A percentile compares a stretch with the other conserved stretches of the same genome.
Conservation (phyloP, 2,113 vertebrate genomes). For the Grus americana region DNA sequence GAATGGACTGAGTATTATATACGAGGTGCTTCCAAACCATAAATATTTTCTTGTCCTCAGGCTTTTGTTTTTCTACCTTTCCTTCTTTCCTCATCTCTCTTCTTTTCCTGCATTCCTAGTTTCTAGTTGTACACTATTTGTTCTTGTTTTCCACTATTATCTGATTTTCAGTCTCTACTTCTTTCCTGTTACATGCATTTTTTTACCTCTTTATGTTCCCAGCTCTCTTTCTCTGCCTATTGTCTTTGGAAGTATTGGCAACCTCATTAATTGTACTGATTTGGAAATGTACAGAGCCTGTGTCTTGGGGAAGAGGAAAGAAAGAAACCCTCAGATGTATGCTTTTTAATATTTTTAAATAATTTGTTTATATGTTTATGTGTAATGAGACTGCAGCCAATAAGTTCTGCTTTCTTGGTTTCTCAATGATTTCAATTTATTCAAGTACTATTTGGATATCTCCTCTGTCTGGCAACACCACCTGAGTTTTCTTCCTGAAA, state of each 20-base stretch:
- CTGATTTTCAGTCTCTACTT: background rate
- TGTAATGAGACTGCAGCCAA: background rate
- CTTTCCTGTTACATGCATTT: background rate
- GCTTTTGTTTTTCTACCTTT: background rate
- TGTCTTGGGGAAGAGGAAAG: background rate
- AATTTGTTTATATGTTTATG: background rate
- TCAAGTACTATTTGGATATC: background rate
- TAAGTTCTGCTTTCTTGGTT: background rate
- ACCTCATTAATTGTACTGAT: background rate
- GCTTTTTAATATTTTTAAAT: background rate
- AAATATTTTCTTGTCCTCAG: background rate
- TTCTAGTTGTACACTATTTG: background rate
- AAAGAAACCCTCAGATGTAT: rapidly evolving
- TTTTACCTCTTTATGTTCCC: background rate
- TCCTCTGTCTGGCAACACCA: background rate
- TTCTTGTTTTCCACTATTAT: background rate
- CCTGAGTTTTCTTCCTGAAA: background rate
- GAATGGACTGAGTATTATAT: background rate
- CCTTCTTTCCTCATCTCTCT: background rate
- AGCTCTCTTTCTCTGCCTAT: background rate
- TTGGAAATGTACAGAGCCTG: background rate
- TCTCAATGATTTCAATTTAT: background rate
- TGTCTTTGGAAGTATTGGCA: background rate
- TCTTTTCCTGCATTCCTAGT: background rate
- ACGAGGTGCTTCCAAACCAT: background rate